phyloP scores from a whole-genome alignment of 2,797 vertebrate species.

The Smutsia gigantea region DNA sequence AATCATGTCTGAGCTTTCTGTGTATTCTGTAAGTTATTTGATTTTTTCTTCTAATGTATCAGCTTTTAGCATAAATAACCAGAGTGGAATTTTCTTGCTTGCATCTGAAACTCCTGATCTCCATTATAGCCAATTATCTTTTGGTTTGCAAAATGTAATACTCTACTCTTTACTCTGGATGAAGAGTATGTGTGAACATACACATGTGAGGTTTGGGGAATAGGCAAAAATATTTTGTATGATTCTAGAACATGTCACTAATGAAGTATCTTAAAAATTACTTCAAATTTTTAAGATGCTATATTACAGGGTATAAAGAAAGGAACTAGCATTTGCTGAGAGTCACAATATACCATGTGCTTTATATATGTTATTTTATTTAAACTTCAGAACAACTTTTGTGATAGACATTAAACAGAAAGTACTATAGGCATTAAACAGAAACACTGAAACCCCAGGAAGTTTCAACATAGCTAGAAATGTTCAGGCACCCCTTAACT shows the following conservation, averaged over 20 bases:
- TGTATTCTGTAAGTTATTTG: not conserved
- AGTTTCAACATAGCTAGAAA: not conserved
- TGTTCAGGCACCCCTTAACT: not conserved
- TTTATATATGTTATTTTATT: not conserved
- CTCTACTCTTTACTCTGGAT: not conserved
- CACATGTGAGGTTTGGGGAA: too few relatives aligned
- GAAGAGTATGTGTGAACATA: not conserved
- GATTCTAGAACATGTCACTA: not conserved
- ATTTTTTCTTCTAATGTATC: constrained; percentile 26
- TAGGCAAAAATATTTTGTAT: not conserved
- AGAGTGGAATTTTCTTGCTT: constrained; percentile 20
- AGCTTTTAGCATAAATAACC: not conserved
- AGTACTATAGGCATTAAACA: not conserved
- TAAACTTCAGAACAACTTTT: not conserved
- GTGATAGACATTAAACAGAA: not conserved
- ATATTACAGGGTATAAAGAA: not conserved
- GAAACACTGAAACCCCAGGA: not conserved
- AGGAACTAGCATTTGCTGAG: not conserved
- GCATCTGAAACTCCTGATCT: not conserved
- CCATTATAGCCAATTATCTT: not conserved
- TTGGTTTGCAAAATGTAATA: not conserved
- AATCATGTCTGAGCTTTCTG: not conserved
- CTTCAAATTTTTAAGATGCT: not conserved
- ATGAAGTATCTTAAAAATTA: not conserved
- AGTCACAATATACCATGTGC: not conserved